Evolutionary conservation across 2,113 vertebrate genomes (phyloP).

Genomic region (Barbus barbus): DNA sequence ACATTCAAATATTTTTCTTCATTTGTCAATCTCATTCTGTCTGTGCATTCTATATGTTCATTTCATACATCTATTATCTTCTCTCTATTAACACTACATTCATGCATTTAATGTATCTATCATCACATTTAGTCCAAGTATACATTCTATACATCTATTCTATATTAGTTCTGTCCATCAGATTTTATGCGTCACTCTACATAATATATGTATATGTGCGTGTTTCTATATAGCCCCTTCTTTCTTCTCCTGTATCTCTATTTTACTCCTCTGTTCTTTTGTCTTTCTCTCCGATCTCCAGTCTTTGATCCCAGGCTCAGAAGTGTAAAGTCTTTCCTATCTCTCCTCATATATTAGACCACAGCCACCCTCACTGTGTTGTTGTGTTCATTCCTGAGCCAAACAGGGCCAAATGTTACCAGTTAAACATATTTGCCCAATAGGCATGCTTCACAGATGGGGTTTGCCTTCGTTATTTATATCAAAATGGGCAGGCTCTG

Average conservation of each 20-base stretch:
- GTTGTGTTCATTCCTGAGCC: conserved; percentile 7
- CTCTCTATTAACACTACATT: neutral
- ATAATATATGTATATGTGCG: no score
- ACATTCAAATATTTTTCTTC: no score
- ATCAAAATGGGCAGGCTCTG: conserved; percentile 57
- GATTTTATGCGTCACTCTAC: neutral
- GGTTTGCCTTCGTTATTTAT: conserved; percentile 47
- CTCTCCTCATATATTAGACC: conserved; percentile 34
- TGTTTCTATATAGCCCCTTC: neutral
- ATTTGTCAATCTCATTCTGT: no score
- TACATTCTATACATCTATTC: neutral
- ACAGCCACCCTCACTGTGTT: conserved; percentile 25
- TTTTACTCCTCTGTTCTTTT: neutral
- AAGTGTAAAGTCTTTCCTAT: neutral
- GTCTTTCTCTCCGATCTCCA: conserved; percentile 6
- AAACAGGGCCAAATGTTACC: conserved; percentile 23
- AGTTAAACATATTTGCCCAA: conserved; percentile 42
- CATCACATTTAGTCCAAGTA: neutral
- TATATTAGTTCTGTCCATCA: neutral
- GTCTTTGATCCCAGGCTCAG: neutral
- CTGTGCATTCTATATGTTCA: no score
- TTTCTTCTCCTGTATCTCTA: neutral
- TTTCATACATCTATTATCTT: no score
- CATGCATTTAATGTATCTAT: neutral
- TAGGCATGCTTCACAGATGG: conserved; percentile 37